These are phyloP conservation scores for Patagioenas fasciata DNA, from an alignment of 2,113 vertebrate genomes.

Conservation along the genomic window DNA sequence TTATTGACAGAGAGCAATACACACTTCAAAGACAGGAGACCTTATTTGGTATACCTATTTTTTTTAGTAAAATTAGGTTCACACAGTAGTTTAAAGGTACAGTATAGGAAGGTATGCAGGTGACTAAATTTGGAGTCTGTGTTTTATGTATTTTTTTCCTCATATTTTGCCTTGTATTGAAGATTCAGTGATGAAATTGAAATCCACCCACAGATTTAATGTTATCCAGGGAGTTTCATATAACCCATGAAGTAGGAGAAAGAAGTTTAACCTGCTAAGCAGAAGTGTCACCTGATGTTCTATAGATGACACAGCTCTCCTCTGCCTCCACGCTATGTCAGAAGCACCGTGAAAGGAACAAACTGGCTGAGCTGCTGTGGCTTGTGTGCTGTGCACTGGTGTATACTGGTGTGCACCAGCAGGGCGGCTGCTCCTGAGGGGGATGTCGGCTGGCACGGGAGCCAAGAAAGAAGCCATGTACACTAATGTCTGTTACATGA, in stretches of 20 bases:
- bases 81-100: background rate
- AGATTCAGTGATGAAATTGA: background rate
- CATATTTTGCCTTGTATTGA: background rate
- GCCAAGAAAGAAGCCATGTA: no score
- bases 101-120: background rate
- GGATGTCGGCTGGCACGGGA: no score
- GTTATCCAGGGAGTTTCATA: background rate
- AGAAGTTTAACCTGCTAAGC: background rate
- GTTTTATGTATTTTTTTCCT: background rate
- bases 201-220: background rate
- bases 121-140: background rate
- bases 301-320: background rate
- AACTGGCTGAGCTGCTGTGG: background rate
- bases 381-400: background rate
- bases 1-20: background rate
- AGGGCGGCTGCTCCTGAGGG: no score
- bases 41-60: background rate
- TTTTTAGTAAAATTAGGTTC: background rate
- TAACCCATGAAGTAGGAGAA: background rate
- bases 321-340: background rate
- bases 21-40: background rate
- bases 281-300: background rate
- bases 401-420: no score
- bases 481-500: no score
- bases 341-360: background rate